A percentile compares a stretch with the other conserved stretches of the same genome.
phyloP scores from a whole-genome alignment of 1,140 invertebrate species.

The Cyphomyrmex costatus region DNA sequence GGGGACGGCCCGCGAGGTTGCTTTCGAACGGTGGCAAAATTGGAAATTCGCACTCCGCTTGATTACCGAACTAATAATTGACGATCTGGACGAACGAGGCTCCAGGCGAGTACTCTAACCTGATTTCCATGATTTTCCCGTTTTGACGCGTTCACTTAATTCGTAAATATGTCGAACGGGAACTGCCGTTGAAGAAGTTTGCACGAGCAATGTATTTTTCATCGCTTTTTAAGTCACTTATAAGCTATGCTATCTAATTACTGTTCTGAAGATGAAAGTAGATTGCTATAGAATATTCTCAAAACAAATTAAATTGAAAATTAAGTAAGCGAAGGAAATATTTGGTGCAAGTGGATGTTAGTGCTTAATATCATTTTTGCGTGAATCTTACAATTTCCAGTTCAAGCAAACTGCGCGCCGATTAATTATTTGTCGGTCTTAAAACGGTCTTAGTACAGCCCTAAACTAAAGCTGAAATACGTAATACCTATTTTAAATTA shows the following conservation, averaged over 20 bases:
- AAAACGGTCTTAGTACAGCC: no score
- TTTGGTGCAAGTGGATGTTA: no score
- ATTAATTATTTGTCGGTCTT: no score
- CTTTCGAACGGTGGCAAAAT: slow-evolving; percentile 64
- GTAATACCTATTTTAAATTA: no score
- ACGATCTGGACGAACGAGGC: slow-evolving; percentile 61
- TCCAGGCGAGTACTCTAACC: slow-evolving; percentile 60
- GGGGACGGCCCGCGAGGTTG: slow-evolving; percentile 27
- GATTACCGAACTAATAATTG: slow-evolving; percentile 78
- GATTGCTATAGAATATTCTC: neutral
- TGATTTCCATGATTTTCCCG: slow-evolving; percentile 56
- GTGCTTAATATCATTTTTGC: no score
- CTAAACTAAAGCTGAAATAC: no score
- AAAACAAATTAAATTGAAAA: neutral
- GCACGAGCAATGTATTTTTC: neutral
- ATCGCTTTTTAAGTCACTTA: neutral
- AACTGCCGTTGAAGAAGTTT: neutral
- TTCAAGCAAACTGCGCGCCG: no score
- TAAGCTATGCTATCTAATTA: neutral
- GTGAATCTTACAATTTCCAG: no score
- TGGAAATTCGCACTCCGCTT: slow-evolving; percentile 77
- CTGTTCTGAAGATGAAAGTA: neutral
- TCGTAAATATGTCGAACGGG: slow-evolving; percentile 10
- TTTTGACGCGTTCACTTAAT: slow-evolving; percentile 57
- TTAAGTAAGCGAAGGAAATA: neutral